Percentiles rank a stretch among this genome's conserved stretches.
Conservation (phyloP, 1,140 invertebrate species). For the Probaryconus sp. region DNA sequence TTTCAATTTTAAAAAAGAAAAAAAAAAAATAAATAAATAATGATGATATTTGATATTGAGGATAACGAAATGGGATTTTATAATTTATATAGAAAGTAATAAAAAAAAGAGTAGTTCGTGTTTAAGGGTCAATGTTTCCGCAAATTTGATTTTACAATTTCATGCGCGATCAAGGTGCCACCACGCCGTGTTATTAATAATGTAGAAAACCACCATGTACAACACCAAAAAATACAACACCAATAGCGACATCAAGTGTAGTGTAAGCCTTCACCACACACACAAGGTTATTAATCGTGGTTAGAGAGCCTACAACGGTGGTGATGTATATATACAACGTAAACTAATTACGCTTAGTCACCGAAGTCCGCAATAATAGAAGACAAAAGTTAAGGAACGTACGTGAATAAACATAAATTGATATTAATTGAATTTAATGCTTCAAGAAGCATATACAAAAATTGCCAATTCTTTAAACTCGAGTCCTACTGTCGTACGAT, state of each 20-base stretch:
- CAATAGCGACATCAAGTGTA: conserved; percentile 79
- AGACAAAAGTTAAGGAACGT: conserved; percentile 8
- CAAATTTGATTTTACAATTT: conserved; percentile 38
- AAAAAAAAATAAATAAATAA: too few relatives aligned
- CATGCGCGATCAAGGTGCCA: conserved; percentile 59
- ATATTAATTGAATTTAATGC: too few relatives aligned
- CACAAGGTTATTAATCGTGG: conserved; percentile 76
- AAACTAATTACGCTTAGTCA: conserved; percentile 47
- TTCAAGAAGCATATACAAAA: too few relatives aligned
- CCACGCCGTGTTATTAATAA: conserved; percentile 70
- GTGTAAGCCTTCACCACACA: conserved; percentile 78
- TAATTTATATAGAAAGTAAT: too few relatives aligned
- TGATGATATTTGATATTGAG: too few relatives aligned
- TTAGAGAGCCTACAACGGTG: conserved; percentile 68
- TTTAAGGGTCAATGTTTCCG: conserved; percentile 33
- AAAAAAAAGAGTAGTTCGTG: too few relatives aligned
- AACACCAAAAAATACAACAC: conserved; percentile 78
- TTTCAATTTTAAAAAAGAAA: too few relatives aligned
- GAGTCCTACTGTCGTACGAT: too few relatives aligned
- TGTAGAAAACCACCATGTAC: conserved; percentile 70
- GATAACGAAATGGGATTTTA: too few relatives aligned
- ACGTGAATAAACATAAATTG: not conserved
- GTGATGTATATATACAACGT: conserved; percentile 59
- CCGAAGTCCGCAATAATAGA: conserved; percentile 37
- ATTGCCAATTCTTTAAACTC: not conserved